Conservation (phyloP, 2,797 vertebrate species). For the Cichlasoma orientale region DNA sequence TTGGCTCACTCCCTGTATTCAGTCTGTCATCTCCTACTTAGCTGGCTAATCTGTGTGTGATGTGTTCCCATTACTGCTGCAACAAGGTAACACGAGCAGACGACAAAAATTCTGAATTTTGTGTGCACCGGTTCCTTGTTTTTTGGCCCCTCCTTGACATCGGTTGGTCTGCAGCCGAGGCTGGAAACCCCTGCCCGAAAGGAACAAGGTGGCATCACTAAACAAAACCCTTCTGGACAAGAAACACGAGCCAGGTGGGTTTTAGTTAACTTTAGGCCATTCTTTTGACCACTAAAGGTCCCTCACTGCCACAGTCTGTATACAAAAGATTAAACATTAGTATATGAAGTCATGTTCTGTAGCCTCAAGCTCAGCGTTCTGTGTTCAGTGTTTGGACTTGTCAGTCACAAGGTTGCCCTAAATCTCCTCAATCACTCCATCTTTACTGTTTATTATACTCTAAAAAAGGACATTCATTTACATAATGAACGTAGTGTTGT, state of each 20-base stretch:
- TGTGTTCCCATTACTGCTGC: not conserved
- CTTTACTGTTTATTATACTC: too few relatives aligned
- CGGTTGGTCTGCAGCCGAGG: too few relatives aligned
- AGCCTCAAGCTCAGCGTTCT: not conserved
- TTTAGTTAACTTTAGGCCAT: not conserved
- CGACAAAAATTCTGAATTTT: not conserved
- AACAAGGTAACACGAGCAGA: not conserved
- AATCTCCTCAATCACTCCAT: too few relatives aligned
- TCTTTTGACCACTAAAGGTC: not conserved
- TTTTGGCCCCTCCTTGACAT: not conserved
- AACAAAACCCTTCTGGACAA: too few relatives aligned
- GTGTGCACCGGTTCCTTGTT: not conserved
- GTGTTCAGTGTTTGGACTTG: too few relatives aligned
- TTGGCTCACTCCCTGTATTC: slow-evolving; percentile 5
- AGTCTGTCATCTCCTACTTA: not conserved
- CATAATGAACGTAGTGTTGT: too few relatives aligned
- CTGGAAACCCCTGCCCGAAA: too few relatives aligned
- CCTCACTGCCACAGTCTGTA: not conserved
- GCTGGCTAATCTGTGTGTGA: slow-evolving; percentile 1
- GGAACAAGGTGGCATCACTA: too few relatives aligned
- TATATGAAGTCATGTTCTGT: not conserved
- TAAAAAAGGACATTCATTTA: too few relatives aligned
- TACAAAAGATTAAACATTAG: not conserved
- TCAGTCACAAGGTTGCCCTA: too few relatives aligned
- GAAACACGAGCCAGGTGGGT: not conserved